Conservation (phyloP, 2,113 vertebrate genomes). For the Crotalus tigris region DNA sequence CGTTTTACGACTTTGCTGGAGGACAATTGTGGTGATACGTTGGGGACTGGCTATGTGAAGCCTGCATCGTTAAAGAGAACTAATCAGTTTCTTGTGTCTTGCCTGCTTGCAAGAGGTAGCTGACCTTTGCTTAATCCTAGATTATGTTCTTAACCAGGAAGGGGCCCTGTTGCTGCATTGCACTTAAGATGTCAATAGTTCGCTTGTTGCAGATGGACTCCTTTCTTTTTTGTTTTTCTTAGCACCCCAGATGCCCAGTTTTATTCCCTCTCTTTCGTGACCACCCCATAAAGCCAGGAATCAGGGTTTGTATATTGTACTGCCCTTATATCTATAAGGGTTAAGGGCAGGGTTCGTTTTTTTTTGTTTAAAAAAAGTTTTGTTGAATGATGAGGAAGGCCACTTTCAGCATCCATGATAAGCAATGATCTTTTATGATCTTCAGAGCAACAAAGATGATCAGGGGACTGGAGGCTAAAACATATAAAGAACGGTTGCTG, state of each 20-base stretch:
- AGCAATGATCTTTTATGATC: neutral
- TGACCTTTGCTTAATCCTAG: slow-evolving; percentile 73
- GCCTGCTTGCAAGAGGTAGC: slow-evolving; percentile 64
- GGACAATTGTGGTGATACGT: neutral
- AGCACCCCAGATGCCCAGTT: slow-evolving; percentile 43
- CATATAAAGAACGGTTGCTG: no score
- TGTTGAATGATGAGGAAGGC: neutral
- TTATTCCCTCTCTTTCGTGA: slow-evolving; percentile 16
- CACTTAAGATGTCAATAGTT: slow-evolving; percentile 69
- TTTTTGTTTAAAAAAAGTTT: neutral
- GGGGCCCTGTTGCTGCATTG: slow-evolving; percentile 60
- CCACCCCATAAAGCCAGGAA: neutral
- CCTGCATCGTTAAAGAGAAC: slow-evolving; percentile 53
- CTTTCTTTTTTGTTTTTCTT: slow-evolving; percentile 32
- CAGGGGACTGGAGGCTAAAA: no score
- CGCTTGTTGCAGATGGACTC: slow-evolving; percentile 42
- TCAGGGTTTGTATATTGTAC: neutral
- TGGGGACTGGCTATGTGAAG: slow-evolving; percentile 16
- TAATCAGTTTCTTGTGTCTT: slow-evolving; percentile 62
- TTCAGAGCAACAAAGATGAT: no score
- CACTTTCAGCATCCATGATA: neutral
- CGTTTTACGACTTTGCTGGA: no score
- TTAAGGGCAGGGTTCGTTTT: no score
- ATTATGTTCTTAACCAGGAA: slow-evolving; percentile 72
- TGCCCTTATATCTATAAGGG: neutral